A percentile compares a stretch with the other conserved stretches of the same genome.
These are phyloP conservation scores for Thymallus thymallus DNA, from an alignment of 2,113 vertebrate species.

Conservation along the genomic window DNA sequence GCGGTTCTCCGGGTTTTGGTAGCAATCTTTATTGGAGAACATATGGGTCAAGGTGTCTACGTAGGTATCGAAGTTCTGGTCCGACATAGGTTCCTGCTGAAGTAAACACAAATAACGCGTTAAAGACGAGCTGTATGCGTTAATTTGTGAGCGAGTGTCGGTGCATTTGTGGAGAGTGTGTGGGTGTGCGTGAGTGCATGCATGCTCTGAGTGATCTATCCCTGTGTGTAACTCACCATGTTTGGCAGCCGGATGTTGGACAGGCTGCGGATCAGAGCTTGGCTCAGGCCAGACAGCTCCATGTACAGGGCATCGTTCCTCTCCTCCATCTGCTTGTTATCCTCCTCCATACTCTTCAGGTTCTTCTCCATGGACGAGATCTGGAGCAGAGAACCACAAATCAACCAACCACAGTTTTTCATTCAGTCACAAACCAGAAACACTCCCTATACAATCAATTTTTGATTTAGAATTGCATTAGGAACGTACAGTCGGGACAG, in stretches of 20 bases:
- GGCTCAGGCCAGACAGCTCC: slow-evolving; percentile 95
- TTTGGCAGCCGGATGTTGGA: slow-evolving; percentile 95
- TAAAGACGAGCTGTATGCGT: neutral
- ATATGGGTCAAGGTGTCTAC: slow-evolving; percentile 95
- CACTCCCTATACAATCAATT: neutral
- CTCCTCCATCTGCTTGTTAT: slow-evolving; percentile 96
- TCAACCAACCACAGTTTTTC: neutral
- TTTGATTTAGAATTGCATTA: no score
- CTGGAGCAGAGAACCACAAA: slow-evolving; percentile 60
- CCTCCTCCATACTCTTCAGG: slow-evolving; percentile 93
- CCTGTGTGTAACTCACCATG: slow-evolving; percentile 78
- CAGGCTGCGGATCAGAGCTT: slow-evolving; percentile 93
- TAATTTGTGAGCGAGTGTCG: no score
- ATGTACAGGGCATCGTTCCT: slow-evolving; percentile 93
- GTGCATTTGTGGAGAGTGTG: no score
- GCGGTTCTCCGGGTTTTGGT: slow-evolving; percentile 95
- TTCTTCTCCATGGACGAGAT: slow-evolving; percentile 98
- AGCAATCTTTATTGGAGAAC: slow-evolving; percentile 98
- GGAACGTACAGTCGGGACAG: neutral
- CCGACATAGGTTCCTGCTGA: slow-evolving; percentile 89
- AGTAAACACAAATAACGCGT: neutral
- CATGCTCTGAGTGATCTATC: neutral
- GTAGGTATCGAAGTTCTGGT: slow-evolving; percentile 94
- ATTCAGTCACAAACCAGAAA: neutral
- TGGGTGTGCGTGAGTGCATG: neutral